Evolutionary conservation across 2,888 invertebrate species (phyloP).

Genomic region (Julus scandinavius): DNA sequence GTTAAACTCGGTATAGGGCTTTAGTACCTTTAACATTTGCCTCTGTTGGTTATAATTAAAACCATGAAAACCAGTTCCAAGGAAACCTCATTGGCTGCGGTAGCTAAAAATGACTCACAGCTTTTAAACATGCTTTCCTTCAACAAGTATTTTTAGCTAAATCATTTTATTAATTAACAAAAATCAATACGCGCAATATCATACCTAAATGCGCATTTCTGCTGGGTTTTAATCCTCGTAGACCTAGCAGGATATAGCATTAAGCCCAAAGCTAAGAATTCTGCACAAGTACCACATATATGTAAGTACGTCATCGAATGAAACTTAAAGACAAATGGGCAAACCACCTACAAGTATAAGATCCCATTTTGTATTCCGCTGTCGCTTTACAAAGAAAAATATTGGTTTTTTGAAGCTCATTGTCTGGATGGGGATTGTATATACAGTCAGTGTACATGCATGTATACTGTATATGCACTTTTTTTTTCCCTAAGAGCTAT

Average conservation of each 20-base stretch:
- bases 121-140: not conserved
- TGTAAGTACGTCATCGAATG: not conserved
- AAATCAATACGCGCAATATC: not conserved
- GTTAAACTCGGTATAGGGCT: not conserved
- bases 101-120: not conserved
- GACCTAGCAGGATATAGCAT: not conserved
- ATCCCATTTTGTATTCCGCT: not conserved
- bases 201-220: not conserved
- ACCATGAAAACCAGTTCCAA: not conserved
- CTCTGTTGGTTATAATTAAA: not conserved
- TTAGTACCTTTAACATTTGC: not conserved
- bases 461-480: not conserved
- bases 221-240: not conserved
- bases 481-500: not conserved
- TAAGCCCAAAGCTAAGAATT: not conserved
- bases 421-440: not conserved
- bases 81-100: not conserved
- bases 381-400: not conserved
- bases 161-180: not conserved
- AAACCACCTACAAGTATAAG: not conserved
- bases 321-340: slow-evolving; percentile 5
- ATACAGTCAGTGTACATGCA: too few relatives aligned
- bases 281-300: not conserved
- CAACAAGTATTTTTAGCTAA: not conserved
- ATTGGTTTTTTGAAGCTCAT: slow-evolving; percentile 6